These are phyloP conservation scores for Drosophila mimetica DNA, from an alignment of 2,888 invertebrate genomes.

Conservation along the genomic window DNA sequence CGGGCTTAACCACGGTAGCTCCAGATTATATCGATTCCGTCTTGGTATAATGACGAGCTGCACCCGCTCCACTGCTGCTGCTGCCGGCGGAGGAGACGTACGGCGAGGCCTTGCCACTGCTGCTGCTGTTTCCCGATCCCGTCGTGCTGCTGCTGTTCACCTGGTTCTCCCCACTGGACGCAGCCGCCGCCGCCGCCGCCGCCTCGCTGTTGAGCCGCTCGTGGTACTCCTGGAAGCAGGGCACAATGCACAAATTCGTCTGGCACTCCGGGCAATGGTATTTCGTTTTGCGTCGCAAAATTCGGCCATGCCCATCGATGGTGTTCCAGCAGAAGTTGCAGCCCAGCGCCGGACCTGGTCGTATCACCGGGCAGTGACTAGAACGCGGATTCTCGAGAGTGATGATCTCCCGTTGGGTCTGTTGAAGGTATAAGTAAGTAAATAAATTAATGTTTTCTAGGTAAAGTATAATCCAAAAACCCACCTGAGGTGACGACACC, in stretches of 20 bases:
- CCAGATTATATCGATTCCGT: slow-evolving; percentile 83
- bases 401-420: slow-evolving; percentile 85
- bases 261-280: slow-evolving; percentile 96
- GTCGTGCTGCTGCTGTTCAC: slow-evolving; percentile 39
- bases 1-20: slow-evolving; percentile 41
- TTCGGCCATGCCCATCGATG: slow-evolving; percentile 92
- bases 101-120: slow-evolving; percentile 58
- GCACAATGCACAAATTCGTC: slow-evolving; percentile 94
- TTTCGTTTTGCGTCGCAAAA: slow-evolving; percentile 93
- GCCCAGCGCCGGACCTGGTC: slow-evolving; percentile 93
- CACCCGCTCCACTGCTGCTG: slow-evolving; percentile 50
- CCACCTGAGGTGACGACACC: slow-evolving; percentile 87
- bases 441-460: neutral
- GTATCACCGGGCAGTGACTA: slow-evolving; percentile 92
- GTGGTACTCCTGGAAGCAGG: slow-evolving; percentile 94
- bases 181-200: slow-evolving; percentile 70
- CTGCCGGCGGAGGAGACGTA: slow-evolving; percentile 52
- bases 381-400: slow-evolving; percentile 86
- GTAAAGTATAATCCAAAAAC: neutral
- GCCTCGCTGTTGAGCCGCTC: slow-evolving; percentile 86
- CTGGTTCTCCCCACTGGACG: slow-evolving; percentile 55
- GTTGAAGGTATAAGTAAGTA: slow-evolving; percentile 40
- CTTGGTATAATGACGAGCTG: slow-evolving; percentile 81
- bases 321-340: slow-evolving; percentile 97
- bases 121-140: slow-evolving; percentile 32